Evolutionary conservation across 1,140 invertebrate species (phyloP), one percentile per base, ranked within the genome.

Genomic region (Drosophila erecta): DNA sequence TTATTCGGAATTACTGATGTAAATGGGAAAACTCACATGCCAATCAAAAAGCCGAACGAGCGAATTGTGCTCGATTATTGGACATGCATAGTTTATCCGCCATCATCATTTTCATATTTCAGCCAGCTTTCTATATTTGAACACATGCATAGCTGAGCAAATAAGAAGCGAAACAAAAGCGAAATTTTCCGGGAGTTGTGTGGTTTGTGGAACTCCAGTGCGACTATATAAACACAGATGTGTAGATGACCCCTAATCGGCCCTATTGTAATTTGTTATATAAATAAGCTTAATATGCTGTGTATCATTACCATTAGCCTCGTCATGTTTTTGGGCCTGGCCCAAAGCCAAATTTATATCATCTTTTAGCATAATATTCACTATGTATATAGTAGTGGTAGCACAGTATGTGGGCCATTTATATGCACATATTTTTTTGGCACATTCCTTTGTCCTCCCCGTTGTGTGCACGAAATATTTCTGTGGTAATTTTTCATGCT

Each of bases 401-500:
- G 62, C 61, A 15, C 38, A 24, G 20, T 54, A 56, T 78, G 50
- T 69, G 49, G 59, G 57, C 59, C 71, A 87, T 85, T 87, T 78
- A 81, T 87, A 87, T 85, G 81, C 78, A 78, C 74, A 87, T 78
- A 59, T 61, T 75, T 70, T 69, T 70, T 64, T 72, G 70, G 62
- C 44, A 72, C 37, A 44, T 62, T 76, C 54, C 71, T 57, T 4
- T 59, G 43, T 20, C n/a, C 20, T 49, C 27, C 47, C 57, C 33
- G 58, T 71, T 77, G 66, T 71, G 61, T 64, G 72, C 60, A 86
- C 76, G 64, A 87, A 86, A 79, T 64, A 77, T 60, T 67, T 67
- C 65, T 72, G 70, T 50, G 79, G 76, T 69, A 79, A 79, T 89
- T 83, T 87, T 87, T 87, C 74, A 81, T 81, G 69, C 50, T 64